phyloP scores from a whole-genome alignment of 2,888 invertebrate genomes.

The Tridacna gigas region DNA sequence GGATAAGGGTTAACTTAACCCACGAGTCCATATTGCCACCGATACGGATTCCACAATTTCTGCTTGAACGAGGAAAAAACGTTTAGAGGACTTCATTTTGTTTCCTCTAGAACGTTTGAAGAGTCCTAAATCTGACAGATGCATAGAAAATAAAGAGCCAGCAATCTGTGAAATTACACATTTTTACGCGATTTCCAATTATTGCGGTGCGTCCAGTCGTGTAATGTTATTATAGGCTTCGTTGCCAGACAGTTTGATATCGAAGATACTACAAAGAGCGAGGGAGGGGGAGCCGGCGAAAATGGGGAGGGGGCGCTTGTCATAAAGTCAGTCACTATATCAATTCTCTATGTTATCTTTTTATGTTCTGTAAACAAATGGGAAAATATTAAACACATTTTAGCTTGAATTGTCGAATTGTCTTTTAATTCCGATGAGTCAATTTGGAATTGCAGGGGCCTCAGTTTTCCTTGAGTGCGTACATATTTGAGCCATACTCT shows the following conservation, averaged over 20 bases:
- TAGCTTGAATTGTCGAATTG: no score
- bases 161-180: conserved; percentile 45
- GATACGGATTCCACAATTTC: conserved; percentile 20
- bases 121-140: conserved; percentile 40
- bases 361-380: no score
- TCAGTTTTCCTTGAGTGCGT: no score
- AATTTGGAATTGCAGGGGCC: no score
- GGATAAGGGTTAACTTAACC: not conserved
- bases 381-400: no score
- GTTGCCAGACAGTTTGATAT: conserved; percentile 8
- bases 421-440: not conserved
- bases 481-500: no score
- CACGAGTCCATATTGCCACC: not conserved
- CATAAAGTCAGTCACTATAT: no score
- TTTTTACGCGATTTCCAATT: conserved; percentile 35
- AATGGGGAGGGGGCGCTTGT: no score
- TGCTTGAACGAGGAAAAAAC: conserved; percentile 3
- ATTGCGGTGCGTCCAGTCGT: conserved; percentile 30
- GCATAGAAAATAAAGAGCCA: conserved; percentile 41
- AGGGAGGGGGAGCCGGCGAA: no score
- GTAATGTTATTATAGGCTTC: conserved; percentile 29
- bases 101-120: conserved; percentile 1
- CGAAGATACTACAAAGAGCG: no score
- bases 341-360: no score
- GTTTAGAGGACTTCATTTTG: conserved; percentile 14